These are phyloP conservation scores for Ypsolopha scabrella DNA, from an alignment of 2,888 invertebrate genomes.

Conservation along the genomic window DNA sequence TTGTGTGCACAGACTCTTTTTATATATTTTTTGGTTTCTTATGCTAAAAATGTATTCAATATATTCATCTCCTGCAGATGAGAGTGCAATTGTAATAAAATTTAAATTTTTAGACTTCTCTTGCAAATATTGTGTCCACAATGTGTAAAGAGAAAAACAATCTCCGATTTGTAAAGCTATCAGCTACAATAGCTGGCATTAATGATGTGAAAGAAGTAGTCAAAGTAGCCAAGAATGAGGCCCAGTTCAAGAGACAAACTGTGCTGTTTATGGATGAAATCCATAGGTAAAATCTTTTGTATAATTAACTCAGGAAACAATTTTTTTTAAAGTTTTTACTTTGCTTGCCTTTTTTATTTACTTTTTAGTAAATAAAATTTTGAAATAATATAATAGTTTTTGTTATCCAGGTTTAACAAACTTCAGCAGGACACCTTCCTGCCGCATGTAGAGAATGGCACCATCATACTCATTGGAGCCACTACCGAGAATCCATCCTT, in stretches of 20 bases:
- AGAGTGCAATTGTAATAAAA: too few relatives aligned
- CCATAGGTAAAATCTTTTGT: constrained; percentile 58
- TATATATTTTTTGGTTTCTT: too few relatives aligned
- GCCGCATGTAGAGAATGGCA: constrained; percentile 84
- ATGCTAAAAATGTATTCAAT: too few relatives aligned
- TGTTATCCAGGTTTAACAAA: constrained; percentile 77
- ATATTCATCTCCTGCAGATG: too few relatives aligned
- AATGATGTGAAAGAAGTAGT: constrained; percentile 83
- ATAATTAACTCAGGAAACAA: background rate
- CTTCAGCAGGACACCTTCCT: constrained; percentile 86
- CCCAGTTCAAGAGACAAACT: constrained; percentile 76
- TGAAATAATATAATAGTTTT: too few relatives aligned
- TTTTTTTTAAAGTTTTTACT: background rate
- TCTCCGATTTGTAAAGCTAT: constrained; percentile 78
- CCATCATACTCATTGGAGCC: constrained; percentile 82
- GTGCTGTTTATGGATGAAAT: constrained; percentile 90
- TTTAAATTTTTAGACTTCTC: constrained; percentile 72
- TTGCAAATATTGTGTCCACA: constrained; percentile 79
- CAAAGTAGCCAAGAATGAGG: constrained; percentile 78
- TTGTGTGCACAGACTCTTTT: too few relatives aligned
- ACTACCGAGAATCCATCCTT: constrained; percentile 93
- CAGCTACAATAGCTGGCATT: constrained; percentile 81
- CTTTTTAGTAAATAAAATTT: background rate
- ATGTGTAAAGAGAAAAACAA: constrained; percentile 71
- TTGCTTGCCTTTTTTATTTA: too few relatives aligned